Base-by-base conservation (phyloP, 2,797 vertebrate species). In the Coccyzus lansbergi region DNA sequence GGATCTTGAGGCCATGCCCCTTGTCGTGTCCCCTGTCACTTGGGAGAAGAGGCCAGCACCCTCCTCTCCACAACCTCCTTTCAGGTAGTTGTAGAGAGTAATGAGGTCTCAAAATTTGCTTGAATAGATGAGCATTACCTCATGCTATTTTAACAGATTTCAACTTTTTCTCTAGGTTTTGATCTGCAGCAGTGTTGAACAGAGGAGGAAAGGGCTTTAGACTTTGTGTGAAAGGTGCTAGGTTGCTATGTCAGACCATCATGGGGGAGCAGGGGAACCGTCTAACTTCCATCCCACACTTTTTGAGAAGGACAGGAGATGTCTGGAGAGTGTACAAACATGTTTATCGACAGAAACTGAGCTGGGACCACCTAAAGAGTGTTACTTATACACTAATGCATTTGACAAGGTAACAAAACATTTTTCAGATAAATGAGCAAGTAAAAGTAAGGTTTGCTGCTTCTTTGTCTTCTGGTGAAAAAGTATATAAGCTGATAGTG, bases 321-420 rank as follows among this genome's bases (percentile, higher is more conserved):
- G 98, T 86, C 86, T 98, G 36, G 91, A 72, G 72, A 95, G 94
- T 52, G 71, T 98, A 19, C 29, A 76, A 38, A 90, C 95, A 64
- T 98, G 97, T 22, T 97, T 98, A 60, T 67, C 95, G 25, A 86
- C 80, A 14, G 98, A 98, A 97, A 97, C 90, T 15, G 93, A 77
- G 4, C 90, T 94, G 60, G 97, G 95, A 12, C 92, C 96, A 12
- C 90, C 97, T 83, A 97, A 98, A 22, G 96, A 97, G 24, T 95
- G 97, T 72, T 97, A 94, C 49, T 22, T 97, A 69, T 94, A 95
- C 94, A 95, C 86, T 78, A 96, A 96, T 1, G 97, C 81, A 6
- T 99, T 98, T 88, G 94, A 94, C 65, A 97, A 98, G 98, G 98
- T 97, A 97, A 80, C 5, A 19, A 56, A 7, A 48, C 46, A 12